These are phyloP conservation scores for Neuroscelio doddi DNA, from an alignment of 2,888 invertebrate genomes.

Conservation along the genomic window DNA sequence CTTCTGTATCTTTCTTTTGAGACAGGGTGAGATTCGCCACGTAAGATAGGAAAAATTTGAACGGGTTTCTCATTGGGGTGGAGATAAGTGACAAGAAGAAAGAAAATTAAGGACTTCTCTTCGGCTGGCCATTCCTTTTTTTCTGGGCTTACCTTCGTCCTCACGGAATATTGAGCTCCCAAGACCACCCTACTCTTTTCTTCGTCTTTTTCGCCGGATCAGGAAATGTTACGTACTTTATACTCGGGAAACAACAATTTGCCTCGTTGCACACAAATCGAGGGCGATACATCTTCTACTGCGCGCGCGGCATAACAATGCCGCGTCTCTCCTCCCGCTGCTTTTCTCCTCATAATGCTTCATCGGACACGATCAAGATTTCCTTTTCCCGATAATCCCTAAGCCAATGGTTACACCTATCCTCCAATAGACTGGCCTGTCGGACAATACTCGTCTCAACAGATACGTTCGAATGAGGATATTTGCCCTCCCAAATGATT, in stretches of 20 bases:
- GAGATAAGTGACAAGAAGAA: neutral
- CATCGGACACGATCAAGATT: slow-evolving; percentile 61
- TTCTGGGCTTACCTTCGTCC: slow-evolving; percentile 11
- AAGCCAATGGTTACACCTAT: slow-evolving; percentile 40
- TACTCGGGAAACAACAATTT: slow-evolving; percentile 51
- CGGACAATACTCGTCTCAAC: no score
- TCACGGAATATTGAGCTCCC: slow-evolving; percentile 6
- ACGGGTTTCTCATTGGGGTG: slow-evolving; percentile 15
- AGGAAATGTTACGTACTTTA: slow-evolving; percentile 47
- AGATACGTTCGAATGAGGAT: slow-evolving; percentile 10
- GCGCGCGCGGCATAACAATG: slow-evolving; percentile 50
- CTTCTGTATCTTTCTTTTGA: neutral
- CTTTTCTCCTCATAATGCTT: slow-evolving; percentile 50
- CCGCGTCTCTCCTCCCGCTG: slow-evolving; percentile 43
- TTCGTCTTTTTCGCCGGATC: slow-evolving; percentile 18
- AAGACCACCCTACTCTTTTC: neutral
- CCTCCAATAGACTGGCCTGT: no score
- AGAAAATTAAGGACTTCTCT: slow-evolving; percentile 1
- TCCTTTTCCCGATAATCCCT: slow-evolving; percentile 43
- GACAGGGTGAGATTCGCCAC: slow-evolving; percentile 2
- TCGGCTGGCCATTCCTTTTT: slow-evolving; percentile 15
- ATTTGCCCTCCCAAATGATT: slow-evolving; percentile 3
- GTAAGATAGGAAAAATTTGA: slow-evolving; percentile 17
- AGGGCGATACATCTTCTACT: slow-evolving; percentile 44
- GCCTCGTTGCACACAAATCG: slow-evolving; percentile 55